Evolutionary conservation across 2,797 vertebrate species (phyloP), one percentile per base, ranked within the genome.

Genomic region (Aldrovandia affinis): DNA sequence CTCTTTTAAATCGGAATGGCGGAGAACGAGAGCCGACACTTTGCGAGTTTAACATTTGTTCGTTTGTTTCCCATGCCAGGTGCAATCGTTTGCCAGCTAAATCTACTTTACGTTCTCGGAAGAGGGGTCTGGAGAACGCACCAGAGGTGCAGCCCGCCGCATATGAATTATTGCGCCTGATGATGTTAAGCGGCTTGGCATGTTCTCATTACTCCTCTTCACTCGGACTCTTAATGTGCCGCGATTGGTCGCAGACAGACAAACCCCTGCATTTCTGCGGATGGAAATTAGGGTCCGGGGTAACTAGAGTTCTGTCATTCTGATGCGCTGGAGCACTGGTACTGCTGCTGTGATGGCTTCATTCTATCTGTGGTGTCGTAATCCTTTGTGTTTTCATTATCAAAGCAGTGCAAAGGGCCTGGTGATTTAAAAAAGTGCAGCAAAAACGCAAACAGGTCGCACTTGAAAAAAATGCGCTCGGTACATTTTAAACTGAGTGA

Each of bases 1-100:
- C 83, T 83, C 73, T 83, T 57, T 83, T 83, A 70, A 70, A 70
- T 39, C 36, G n/a, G 33, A 70, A 70, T 3, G 15, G 84, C 22
- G 63, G 39, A 82, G 73, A 83, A 77, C 78, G 85, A 85, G 57
- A 79, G 84, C 52, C 70, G 25, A 44, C 44, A 85, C 83, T 89
- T 85, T 84, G 59, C 80, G n/a, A 77, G 82, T 80, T 86, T 70
- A 84, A 78, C 85, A 42, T 61, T 84, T 50, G 3, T 70, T 85
- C 83, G 84, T 86, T 78, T 78, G 22, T 81, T 80, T 63, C 30
- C 0, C n/a, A 10, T 25, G 73, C 50, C 81, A 86, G 84, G 80
- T 87, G 77, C 84, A 83, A 77, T 83, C 78, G 65, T 65, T 86
- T 88, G 12, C 79, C 73, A 83, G 78, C 50, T 44, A 77, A 47